Evolutionary conservation across 2,888 invertebrate species (phyloP), one percentile per base, ranked within the genome.

Genomic region (Melanostoma mellinum): DNA sequence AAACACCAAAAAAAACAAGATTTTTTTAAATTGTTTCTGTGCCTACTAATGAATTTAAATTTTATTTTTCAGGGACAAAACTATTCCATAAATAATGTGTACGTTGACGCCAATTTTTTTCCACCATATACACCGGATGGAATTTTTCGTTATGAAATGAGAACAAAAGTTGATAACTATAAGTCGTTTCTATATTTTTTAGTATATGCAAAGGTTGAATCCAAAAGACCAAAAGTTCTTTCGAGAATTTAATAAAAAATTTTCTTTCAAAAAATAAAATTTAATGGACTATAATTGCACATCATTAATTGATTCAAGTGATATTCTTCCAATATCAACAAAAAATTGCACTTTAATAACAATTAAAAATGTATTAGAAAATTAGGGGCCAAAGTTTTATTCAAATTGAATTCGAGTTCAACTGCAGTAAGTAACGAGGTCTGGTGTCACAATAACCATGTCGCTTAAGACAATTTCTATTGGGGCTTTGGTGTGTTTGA

Each of bases 101-200:
- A 33, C 6, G 1, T 65, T 2, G 40, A 52, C 10, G 32, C 52
- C 3, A 52, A 65, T n/a, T 20, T 6, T 9, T 30, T 65, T 33
- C 52, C 65, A 4, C 40, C 52, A 2, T 65, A 65, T 30, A 65
- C 65, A 6, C 65, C 65, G 3, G 42, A 52, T n/a, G 33, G 30
- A 5, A 38, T 9, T 3, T 65, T 65, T 46, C 44, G 44, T 3
- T 4, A 4, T 3, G 3, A 46, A 10, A 4, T 46, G n/a, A 4
- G 3, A 46, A 10, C 6, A 3, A 6, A 10, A 10, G 3, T 10
- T 10, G 44, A 10, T 3, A 10, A 3, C 4, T 10, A 4, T 10
- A n/a, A 46, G 0, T 3, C 5, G 3, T 4, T 46, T 46, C 4
- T 1, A 20, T 20, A 1, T 10, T 46, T 10, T 10, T 3, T 46